These are phyloP conservation scores for Drosophila leontia DNA, from an alignment of 1,140 invertebrate species.

Conservation along the genomic window DNA sequence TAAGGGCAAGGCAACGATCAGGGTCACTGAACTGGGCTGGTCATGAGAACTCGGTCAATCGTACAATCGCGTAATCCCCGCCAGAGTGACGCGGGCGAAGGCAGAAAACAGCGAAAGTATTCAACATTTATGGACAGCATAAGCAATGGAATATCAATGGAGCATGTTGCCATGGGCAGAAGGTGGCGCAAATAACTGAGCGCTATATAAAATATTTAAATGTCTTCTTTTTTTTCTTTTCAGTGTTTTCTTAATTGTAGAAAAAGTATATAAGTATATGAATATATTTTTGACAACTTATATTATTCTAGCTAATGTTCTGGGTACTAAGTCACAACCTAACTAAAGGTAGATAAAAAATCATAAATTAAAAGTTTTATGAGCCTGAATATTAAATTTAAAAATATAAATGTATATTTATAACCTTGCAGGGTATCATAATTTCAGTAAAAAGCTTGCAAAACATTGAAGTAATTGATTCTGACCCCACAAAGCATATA, in stretches of 20 bases:
- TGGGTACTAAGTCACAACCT: no score
- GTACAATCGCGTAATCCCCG: conserved; percentile 18
- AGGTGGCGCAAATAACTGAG: conserved; percentile 7
- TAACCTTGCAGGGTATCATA: no score
- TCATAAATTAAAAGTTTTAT: no score
- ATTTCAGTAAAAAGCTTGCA: no score
- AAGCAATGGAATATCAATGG: conserved; percentile 17
- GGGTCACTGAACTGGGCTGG: conserved; percentile 19
- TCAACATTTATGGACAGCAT: conserved; percentile 15
- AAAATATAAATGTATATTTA: no score
- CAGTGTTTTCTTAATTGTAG: neutral
- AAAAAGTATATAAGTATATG: neutral
- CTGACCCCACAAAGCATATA: no score
- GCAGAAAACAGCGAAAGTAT: conserved; percentile 11
- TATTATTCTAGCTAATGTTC: no score
- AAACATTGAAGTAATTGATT: no score
- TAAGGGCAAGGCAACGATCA: conserved; percentile 12
- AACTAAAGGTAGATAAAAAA: neutral
- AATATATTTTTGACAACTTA: neutral
- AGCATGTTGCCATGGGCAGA: neutral
- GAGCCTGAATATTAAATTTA: no score
- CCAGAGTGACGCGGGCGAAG: conserved; percentile 8
- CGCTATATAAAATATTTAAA: neutral
- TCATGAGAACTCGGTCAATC: conserved; percentile 13
- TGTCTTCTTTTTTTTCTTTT: neutral